Evolutionary conservation across 2,113 vertebrate genomes (phyloP).

Genomic region (Cyprinodon brontotheroides): DNA sequence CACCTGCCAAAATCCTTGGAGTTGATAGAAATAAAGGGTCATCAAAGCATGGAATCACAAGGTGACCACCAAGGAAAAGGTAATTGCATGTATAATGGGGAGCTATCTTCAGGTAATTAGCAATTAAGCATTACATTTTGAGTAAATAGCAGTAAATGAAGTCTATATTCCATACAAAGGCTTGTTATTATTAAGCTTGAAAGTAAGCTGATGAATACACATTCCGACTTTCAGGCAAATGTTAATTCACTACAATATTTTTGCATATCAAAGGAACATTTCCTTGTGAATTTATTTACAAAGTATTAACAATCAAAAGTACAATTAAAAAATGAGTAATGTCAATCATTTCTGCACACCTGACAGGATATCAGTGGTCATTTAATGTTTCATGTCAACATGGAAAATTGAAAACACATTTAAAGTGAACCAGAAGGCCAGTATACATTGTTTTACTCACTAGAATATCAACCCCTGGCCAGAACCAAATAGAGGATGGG

Average conservation of each 20-base stretch:
- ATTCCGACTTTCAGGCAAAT: conserved; percentile 50
- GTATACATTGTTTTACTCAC: background rate
- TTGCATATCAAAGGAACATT: conserved; percentile 64
- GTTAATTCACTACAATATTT: conserved; percentile 44
- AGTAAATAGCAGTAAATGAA: conserved; percentile 59
- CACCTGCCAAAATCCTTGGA: conserved; percentile 81
- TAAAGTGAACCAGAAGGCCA: background rate
- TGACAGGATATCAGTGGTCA: background rate
- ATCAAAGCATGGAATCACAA: conserved; percentile 78
- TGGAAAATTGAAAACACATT: background rate
- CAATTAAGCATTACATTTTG: conserved; percentile 69
- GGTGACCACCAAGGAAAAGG: conserved; percentile 76
- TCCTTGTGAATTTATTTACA: conserved; percentile 27
- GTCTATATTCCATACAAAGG: conserved; percentile 43
- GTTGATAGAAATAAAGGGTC: conserved; percentile 77
- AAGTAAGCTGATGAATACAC: conserved; percentile 46
- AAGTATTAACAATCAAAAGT: conserved; percentile 22
- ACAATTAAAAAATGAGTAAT: conserved; percentile 28
- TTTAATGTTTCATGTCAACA: background rate
- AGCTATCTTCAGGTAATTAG: conserved; percentile 71
- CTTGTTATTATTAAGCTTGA: conserved; percentile 52
- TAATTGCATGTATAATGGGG: conserved; percentile 76
- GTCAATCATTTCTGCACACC: background rate
- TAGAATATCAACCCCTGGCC: background rate
- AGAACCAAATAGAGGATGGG: no score